Base-by-base conservation (phyloP, 1,140 invertebrate genomes). In the Cataglyphis hispanica region DNA sequence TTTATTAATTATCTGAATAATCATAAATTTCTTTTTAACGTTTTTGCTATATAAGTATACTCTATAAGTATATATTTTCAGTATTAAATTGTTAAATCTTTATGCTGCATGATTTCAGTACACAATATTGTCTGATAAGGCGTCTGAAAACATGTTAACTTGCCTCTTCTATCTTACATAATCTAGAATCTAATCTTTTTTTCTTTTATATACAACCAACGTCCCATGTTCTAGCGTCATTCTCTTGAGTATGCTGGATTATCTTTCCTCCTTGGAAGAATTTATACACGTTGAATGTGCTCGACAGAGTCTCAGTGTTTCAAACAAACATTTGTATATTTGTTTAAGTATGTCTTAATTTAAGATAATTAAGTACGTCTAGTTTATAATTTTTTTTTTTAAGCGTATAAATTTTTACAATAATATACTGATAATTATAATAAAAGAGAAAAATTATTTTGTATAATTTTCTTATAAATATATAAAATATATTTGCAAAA, bases 251-350 rank as follows among this genome's bases (percentile, higher is more conserved):
- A 53, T 70, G 22, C 50, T 31, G 70, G 31, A 66, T 87, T 89
- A 87, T 89, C 86, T 76, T 76, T 81, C 75, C 60, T n/a, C 64
- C 40, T 46, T 53, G 19, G 27, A 61, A 86, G 84, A 46, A 86
- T 88, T 86, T 88, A 86, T 84, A 86, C 80, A 60, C 61, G 53
- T 78, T 63, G 58, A 43, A 53, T 19, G 56, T n/a, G 61, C 25
- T 69, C 60, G 34, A 67, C 16, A 5, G 19, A 53, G 31, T 50
- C 27, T 67, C 64, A 50, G 75, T 37, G 25, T 34, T 70, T 40
- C 43, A 22, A 13, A 16, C 25, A 63, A 50, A 75, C 43, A 53
- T 69, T 69, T 75, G 13, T 43, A 4, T 22, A 43, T 46, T 2
- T 76, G 7, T 43, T 46, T 22, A 31, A 70, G 13, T 70, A 50